Evolutionary conservation across 2,797 vertebrate species (phyloP), one percentile per base, ranked within the genome.

Genomic region (Pampus argenteus): DNA sequence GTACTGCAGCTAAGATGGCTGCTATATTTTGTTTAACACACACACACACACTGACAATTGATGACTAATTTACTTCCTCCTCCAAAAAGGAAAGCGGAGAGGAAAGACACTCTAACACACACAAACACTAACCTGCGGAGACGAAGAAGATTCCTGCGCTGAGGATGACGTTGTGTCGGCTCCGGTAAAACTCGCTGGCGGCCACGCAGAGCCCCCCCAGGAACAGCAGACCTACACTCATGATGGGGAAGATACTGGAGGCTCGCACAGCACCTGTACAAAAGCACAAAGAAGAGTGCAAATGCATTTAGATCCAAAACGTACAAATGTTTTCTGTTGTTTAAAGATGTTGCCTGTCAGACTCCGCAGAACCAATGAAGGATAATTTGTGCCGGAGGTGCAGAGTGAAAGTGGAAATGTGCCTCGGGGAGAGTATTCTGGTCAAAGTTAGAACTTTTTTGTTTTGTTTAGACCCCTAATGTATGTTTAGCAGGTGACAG

Each of bases 91-190:
- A 64, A 22, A 7, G 22, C 42, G 13, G 18, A n/a, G 38, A 40
- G 38, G 6, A 36, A 8, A 62, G 8, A 55, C 10, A 65, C 14
- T 28, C n/a, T 14, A 11, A 15, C 9, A 58, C 36, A 36, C 40
- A 65, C 65, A 67, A 15, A 66, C 56, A 72, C 89, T 62, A 50
- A 99, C 97, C 98, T 94, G 98, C 97, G 0, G 98, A 99, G 78
- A 99, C 97, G 1, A 99, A 99, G 90, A 99, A 99, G 92, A 99
- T 99, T 74, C 98, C 98, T 0, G 98, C 98, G 0, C 98, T 99
- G 91, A 99, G 96, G 89, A 99, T 98, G 90, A 99, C 97, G 5
- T 98, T 99, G 95, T 98, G 97, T 87, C 96, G 95, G 91, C 96
- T 99, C 83, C 97, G 95, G 94, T 99, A 99, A 91, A 99, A 99